phyloP scores from a whole-genome alignment of 2,888 invertebrate species.

The Acronicta aceris region DNA sequence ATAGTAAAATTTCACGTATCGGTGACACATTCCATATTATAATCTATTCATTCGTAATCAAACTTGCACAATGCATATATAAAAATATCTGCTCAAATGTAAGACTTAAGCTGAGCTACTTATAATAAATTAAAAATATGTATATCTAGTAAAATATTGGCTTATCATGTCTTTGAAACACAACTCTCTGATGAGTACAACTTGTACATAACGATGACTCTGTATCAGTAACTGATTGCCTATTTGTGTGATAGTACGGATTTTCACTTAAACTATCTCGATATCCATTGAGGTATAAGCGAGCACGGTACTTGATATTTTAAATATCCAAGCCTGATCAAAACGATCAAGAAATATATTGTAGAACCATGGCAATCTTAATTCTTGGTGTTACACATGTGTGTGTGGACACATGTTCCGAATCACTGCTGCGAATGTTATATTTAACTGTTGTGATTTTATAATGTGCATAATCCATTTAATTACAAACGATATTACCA shows the following conservation, averaged over 20 bases:
- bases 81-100: constrained; percentile 64
- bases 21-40: constrained; percentile 33
- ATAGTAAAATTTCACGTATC: constrained; percentile 36
- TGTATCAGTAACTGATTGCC: constrained; percentile 7
- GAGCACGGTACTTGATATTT: constrained; percentile 13
- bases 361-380: constrained; percentile 9
- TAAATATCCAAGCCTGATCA: constrained; percentile 24
- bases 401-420: constrained; percentile 13
- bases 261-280: constrained; percentile 22
- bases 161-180: constrained; percentile 59
- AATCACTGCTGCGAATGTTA: constrained; percentile 6
- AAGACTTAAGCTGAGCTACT: constrained; percentile 59
- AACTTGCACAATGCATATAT: constrained; percentile 51
- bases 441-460: constrained; percentile 7
- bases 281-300: constrained; percentile 14
- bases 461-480: constrained; percentile 24
- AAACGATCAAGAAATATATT: constrained; percentile 23
- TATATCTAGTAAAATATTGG: constrained; percentile 44
- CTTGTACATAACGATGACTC: constrained; percentile 17
- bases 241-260: constrained; percentile 28
- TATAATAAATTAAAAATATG: constrained; percentile 52
- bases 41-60: constrained; percentile 27
- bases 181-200: constrained; percentile 49
- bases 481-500: constrained; percentile 35
- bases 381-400: neutral